Evolutionary conservation across 2,113 vertebrate genomes (phyloP).

Genomic region (Toxotes jaculatrix): DNA sequence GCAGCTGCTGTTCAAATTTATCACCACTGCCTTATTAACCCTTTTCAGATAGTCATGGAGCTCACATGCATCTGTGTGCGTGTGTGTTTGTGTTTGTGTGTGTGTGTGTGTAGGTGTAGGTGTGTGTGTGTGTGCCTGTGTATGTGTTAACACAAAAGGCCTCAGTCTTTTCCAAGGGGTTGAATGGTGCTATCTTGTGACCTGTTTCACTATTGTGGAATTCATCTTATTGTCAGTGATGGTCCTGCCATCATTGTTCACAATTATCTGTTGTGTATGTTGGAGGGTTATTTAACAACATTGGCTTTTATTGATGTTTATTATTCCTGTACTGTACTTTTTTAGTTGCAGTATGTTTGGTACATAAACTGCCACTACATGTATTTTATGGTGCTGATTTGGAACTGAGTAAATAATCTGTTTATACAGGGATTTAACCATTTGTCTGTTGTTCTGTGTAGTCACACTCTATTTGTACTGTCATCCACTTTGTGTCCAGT

Average conservation of each 20-base stretch:
- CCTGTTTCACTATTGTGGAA: constrained; percentile 79
- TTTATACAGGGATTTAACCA: constrained; percentile 84
- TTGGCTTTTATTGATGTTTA: constrained; percentile 70
- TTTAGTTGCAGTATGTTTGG: constrained; percentile 71
- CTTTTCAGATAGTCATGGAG: constrained; percentile 12
- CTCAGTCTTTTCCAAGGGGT: constrained; percentile 37
- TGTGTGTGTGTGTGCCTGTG: constrained; percentile 13
- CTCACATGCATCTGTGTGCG: not conserved
- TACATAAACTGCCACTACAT: constrained; percentile 83
- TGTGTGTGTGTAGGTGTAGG: constrained; percentile 1
- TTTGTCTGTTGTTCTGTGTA: constrained; percentile 60
- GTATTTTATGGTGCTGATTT: constrained; percentile 90
- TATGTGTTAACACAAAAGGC: constrained; percentile 22
- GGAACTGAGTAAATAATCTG: constrained; percentile 79
- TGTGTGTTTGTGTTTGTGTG: constrained; percentile 8
- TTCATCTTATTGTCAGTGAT: constrained; percentile 44
- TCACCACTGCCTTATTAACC: not conserved
- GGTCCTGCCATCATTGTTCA: constrained; percentile 52
- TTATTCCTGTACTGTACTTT: constrained; percentile 86
- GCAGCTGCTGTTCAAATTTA: constrained; percentile 4
- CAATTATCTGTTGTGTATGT: constrained; percentile 52
- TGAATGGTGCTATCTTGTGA: constrained; percentile 77
- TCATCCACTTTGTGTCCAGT: constrained; percentile 78
- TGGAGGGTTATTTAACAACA: constrained; percentile 78
- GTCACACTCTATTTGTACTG: constrained; percentile 58